phyloP scores from a whole-genome alignment of 2,888 invertebrate species.

The Napeogenes sylphis region DNA sequence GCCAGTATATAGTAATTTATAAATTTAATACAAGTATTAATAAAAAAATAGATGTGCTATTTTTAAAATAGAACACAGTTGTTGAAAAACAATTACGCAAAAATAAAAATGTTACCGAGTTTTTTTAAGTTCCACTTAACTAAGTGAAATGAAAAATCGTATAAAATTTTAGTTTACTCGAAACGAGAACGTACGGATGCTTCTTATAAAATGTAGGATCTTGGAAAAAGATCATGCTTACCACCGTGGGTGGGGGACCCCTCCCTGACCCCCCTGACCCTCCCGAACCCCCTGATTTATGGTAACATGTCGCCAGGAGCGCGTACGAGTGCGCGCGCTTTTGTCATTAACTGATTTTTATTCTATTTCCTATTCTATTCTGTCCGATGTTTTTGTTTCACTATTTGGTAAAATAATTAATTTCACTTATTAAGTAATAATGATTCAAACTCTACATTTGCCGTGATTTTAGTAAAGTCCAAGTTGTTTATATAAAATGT shows the following conservation, averaged over 20 bases:
- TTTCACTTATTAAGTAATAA: not conserved
- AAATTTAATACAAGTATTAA: too few relatives aligned
- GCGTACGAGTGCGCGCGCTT: slow-evolving; percentile 63
- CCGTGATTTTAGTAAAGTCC: not conserved
- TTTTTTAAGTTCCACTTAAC: slow-evolving; percentile 5
- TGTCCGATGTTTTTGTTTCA: slow-evolving; percentile 19
- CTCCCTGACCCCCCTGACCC: slow-evolving; percentile 45
- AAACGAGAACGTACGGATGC: slow-evolving; percentile 47
- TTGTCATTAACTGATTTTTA: slow-evolving; percentile 75
- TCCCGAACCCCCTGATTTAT: slow-evolving; percentile 73
- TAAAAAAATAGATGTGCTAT: too few relatives aligned
- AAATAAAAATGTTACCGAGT: not conserved
- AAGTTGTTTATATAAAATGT: not conserved
- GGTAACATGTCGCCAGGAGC: slow-evolving; percentile 72
- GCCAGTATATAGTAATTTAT: too few relatives aligned
- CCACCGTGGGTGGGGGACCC: slow-evolving; percentile 50
- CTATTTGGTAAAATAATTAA: slow-evolving; percentile 10
- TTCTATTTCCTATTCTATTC: slow-evolving; percentile 49
- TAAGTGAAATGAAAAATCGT: slow-evolving; percentile 6
- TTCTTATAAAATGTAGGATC: slow-evolving; percentile 76
- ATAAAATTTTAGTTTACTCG: slow-evolving; percentile 7
- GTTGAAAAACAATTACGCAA: not conserved
- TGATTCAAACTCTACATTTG: not conserved
- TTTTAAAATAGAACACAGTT: not conserved
- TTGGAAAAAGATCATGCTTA: slow-evolving; percentile 74